These are phyloP conservation scores for Speoplatyrhinus poulsoni DNA, from an alignment of 2,113 vertebrate species.

Conservation along the genomic window DNA sequence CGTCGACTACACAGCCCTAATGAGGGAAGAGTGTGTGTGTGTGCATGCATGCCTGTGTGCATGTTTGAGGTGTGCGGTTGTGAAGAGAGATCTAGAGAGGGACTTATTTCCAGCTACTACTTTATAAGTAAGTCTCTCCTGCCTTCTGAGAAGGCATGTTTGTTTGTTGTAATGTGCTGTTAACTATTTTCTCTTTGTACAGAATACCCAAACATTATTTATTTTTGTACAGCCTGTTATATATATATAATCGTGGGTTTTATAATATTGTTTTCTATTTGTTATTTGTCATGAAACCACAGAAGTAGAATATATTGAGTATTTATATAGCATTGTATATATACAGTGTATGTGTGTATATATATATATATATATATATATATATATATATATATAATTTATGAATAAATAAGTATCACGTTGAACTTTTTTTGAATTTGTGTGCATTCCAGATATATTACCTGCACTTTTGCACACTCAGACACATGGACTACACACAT, in stretches of 20 bases:
- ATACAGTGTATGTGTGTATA: slow-evolving; percentile 71
- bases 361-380: slow-evolving; percentile 79
- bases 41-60: slow-evolving; percentile 32
- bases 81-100: slow-evolving; percentile 63
- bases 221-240: slow-evolving; percentile 99
- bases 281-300: slow-evolving; percentile 76
- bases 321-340: slow-evolving; percentile 96
- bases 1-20: slow-evolving; percentile 43
- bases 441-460: slow-evolving; percentile 37
- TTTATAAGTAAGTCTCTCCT: slow-evolving; percentile 95
- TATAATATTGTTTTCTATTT: slow-evolving; percentile 81
- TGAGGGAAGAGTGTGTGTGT: slow-evolving; percentile 60
- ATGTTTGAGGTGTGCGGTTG: slow-evolving; percentile 20
- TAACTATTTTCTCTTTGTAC: slow-evolving; percentile 69
- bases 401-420: slow-evolving; percentile 78
- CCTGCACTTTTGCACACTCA: background rate
- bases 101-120: slow-evolving; percentile 82
- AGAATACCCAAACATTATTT: slow-evolving; percentile 89
- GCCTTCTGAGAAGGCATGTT: slow-evolving; percentile 92
- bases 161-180: slow-evolving; percentile 62
- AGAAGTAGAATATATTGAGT: slow-evolving; percentile 97
- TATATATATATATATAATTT: slow-evolving; percentile 81
- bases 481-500: background rate
- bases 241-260: slow-evolving; percentile 91
- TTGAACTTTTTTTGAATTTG: slow-evolving; percentile 62